Evolutionary conservation across 2,113 vertebrate species (phyloP), one percentile per base, ranked within the genome.

Genomic region (Sprattus sprattus): DNA sequence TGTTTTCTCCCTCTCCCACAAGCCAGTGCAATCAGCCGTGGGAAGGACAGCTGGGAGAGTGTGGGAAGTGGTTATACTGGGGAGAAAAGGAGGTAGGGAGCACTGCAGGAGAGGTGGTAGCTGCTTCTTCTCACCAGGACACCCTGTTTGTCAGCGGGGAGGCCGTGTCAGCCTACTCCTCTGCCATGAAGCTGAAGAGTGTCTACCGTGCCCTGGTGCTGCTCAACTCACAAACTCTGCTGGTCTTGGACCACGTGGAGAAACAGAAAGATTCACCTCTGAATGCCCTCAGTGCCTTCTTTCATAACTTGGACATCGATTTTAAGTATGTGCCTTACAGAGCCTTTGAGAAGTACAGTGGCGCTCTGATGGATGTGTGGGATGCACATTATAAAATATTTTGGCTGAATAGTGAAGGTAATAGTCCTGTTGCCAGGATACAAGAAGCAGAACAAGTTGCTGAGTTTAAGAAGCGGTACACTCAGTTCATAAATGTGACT

Each of bases 361-460:
- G 98, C 15, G 98, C 97, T 44, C 95, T 99, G 96, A 99, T 99
- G 97, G 97, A 99, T 64, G 98, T 99, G 71, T 99, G 98, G 98
- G 98, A 99, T 82, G 98, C 97, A 44, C 97, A 99, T 92, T 99
- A 99, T 92, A 98, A 97, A 92, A 99, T 99, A 97, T 98, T 99
- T 92, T 99, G 97, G 98, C 95, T 99, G 87, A 97, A 99, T 92
- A 94, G 93, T 87, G 95, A 88, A 91, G 98, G 97, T 89, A 93
- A 81, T 88, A 99, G 98, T 92, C 98, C 98, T 0, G 89, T 95
- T 47, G 95, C 97, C 81, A 96, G 92, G 87, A 98, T 99, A 90
- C 98, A 99, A 87, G 98, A 99, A 91, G 97, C 97, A 32, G 98
- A 99, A 86, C 98, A 99, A 93, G 97, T 97, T 0, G 98, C 98